Conservation (phyloP, 2,797 vertebrate genomes). For the Argentina silus region DNA sequence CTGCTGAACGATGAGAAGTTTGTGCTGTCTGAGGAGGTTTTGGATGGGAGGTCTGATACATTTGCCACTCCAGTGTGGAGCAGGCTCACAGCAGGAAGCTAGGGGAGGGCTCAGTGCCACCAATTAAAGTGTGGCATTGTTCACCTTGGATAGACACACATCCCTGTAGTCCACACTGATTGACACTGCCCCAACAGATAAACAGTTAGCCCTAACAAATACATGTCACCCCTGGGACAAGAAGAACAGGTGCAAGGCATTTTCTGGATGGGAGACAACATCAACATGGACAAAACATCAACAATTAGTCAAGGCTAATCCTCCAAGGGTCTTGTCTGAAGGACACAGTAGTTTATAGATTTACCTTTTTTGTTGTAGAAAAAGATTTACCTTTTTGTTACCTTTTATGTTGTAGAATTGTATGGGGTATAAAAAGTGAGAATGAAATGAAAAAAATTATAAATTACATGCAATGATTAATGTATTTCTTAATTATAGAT, state of each 20-base stretch:
- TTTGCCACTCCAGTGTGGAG: constrained; percentile 47
- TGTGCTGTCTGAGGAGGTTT: constrained; percentile 74
- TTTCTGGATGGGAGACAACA: constrained; percentile 42
- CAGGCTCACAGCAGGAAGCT: constrained; percentile 7
- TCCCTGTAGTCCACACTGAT: constrained; percentile 48
- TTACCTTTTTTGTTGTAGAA: neutral
- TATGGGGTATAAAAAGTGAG: too few species aligned
- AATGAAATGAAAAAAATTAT: too few species aligned
- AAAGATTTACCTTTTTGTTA: too few species aligned
- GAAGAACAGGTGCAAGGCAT: constrained; percentile 58
- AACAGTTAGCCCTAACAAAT: constrained; percentile 51
- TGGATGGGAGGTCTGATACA: constrained; percentile 64
- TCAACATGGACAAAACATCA: constrained; percentile 39
- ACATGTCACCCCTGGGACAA: constrained; percentile 53
- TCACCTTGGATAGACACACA: constrained; percentile 65
- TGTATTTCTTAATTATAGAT: too few species aligned
- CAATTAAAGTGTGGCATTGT: constrained; percentile 71
- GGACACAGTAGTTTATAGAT: neutral
- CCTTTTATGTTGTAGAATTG: too few species aligned
- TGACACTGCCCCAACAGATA: constrained; percentile 62
- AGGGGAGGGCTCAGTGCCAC: constrained; percentile 19
- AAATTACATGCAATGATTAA: too few species aligned
- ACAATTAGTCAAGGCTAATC: constrained; percentile 50
- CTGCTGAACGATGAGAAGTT: constrained; percentile 58
- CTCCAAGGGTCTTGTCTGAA: neutral